Evolutionary conservation across 2,888 invertebrate genomes (phyloP), one percentile per base, ranked within the genome.

Genomic region (Phania funesta): DNA sequence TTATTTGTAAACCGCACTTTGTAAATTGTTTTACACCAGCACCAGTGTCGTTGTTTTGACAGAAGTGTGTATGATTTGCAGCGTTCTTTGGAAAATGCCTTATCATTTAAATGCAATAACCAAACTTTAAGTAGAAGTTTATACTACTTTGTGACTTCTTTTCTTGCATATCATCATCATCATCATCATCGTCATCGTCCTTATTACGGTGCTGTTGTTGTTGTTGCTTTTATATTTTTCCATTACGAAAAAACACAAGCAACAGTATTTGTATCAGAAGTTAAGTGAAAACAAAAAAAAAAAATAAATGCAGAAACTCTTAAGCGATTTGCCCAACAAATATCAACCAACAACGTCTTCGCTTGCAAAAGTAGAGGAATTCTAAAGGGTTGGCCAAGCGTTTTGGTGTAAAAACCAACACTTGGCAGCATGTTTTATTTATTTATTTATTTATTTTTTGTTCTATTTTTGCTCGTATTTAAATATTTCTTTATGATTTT

Each of bases 61-160:
- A n/a, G n/a, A 22, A 18, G 41, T 48, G 9, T 74, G 18, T 83
- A 20, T 79, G 60, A 65, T 79, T 60, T 62, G 38, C 74, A 64
- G 22, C 58, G 62, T 73, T 65, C 76, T n/a, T 50, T 80, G 50
- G 52, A 70, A 79, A 76, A 80, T 80, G 83, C 64, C 80, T 77
- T 80, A 80, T 83, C 79, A 80, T 80, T 83, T 83, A 76, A 83
- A 83, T 83, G 79, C 79, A 83, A 83, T 78, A 80, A 70, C 74
- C 67, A 75, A 80, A 83, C 76, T 80, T 60, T 83, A 84, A 71
- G 76, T 77, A 65, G 48, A 76, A n/a, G n/a, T 70, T 76, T 80
- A 71, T 48, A 70, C 73, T 77, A 81, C 68, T 82, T 82, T 82
- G 68, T 70, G 46, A 78, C 64, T 70, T 78, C 82, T 78, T 82